Base-by-base conservation (phyloP, 2,113 vertebrate species). In the Perca flavescens region DNA sequence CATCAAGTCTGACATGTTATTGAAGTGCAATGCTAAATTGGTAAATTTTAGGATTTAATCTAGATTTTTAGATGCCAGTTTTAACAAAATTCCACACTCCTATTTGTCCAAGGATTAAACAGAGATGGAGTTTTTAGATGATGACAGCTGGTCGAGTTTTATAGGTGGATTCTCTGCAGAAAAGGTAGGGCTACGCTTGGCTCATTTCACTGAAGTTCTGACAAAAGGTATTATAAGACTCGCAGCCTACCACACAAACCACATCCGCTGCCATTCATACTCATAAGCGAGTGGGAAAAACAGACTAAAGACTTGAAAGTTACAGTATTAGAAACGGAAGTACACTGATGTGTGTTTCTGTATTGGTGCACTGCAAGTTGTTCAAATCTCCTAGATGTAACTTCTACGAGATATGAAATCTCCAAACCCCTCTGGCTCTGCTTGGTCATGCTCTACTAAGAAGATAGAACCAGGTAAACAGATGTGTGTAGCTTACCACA, bases 361-460 rank as follows among this genome's bases (percentile, higher is more conserved):
- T 47, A 34, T n/a, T 50, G 12, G 21, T 76, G 57, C 10, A 50
- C n/a, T 25, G 19, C 69, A 52, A 43, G 50, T 74, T 80, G 43
- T 70, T 68, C 5, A 87, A 54, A 84, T 83, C 58, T 86, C 22
- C 15, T 52, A 82, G 65, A 70, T 78, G n/a, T 78, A 78, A 60
- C 52, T 72, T 57, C 22, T 19, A 0, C 3, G 53, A 77, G 74
- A 89, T 82, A 61, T 36, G 46, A 76, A 57, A 88, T 88, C 86
- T 86, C 28, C 21, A 10, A 50, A 69, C 47, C 25, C 88, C 80
- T 56, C 70, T 0, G 68, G 78, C 75, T 74, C 17, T 58, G 79
- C 89, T 91, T 85, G 76, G 88, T 82, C 73, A 85, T 14, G 83
- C 83, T 84, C 71, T 43, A 65, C 58, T 83, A 67, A 84, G 60